Base-by-base conservation (phyloP, 2,113 vertebrate genomes). In the Dascyllus trimaculatus region DNA sequence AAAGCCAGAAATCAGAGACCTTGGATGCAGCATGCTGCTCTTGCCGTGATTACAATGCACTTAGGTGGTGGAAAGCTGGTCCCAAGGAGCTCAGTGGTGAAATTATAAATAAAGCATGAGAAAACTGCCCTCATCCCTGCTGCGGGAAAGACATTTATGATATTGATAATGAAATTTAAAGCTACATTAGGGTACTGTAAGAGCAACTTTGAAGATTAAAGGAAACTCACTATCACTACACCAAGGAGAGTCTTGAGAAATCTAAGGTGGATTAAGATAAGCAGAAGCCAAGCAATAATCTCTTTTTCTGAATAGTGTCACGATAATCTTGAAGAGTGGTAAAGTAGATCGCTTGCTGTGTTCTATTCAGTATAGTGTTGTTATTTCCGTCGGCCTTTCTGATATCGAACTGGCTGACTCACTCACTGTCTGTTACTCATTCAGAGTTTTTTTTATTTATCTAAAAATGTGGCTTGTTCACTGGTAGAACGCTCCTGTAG, bases 31-130 rank as follows among this genome's bases (percentile, higher is more conserved):
- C 19, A 17, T 61, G 25, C 32, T 0, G 1, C 17, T n/a, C 10
- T 10, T 63, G 43, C 26, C 22, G 43, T 72, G 64, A 65, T 80
- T 71, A 75, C 72, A 52, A 18, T 62, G 35, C 17, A 56, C n/a
- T 15, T 35, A 48, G 11, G 10, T 48, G 32, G 19, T 79, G 18
- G 26, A 49, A 24, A 78, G 52, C 5, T 54, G n/a, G 46, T 71
- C n/a, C 66, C 11, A n/a, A 40, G 54, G 69, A 24, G 24, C 6
- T 76, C 17, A 18, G 51, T 4, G 48, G 40, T 66, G 43, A 71
- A 32, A 53, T 45, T 57, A 26, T 62, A 48, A 59, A n/a, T 59
- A 11, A 5, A 53, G 51, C 17, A 0, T 60, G 49, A 59, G 21
- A 64, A 58, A 60, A 43, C 5, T 51, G 4, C 54, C 49, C 4